phyloP scores from a whole-genome alignment of 2,888 invertebrate species.

The Leptopilina syphax region DNA sequence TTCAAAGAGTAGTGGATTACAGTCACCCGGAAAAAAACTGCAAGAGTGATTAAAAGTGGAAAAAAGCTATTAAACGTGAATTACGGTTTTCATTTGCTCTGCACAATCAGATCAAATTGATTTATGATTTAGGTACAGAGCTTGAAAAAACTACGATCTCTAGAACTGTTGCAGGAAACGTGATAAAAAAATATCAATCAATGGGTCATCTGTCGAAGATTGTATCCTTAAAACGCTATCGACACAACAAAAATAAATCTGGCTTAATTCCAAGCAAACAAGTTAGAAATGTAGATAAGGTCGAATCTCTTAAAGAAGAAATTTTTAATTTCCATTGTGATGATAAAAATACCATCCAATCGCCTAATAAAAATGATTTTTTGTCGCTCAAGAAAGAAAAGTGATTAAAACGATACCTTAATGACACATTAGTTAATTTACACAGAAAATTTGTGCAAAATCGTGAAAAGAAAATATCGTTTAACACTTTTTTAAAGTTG shows the following conservation, averaged over 20 bases:
- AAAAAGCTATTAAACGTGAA: conserved; percentile 18
- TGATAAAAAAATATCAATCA: conserved; percentile 26
- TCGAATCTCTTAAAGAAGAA: conserved; percentile 1
- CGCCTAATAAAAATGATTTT: conserved; percentile 22
- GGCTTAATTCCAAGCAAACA: conserved; percentile 26
- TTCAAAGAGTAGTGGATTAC: background rate
- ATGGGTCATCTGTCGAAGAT: conserved; percentile 1
- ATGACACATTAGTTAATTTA: conserved; percentile 31
- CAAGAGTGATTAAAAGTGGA: background rate
- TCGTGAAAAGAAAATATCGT: conserved; percentile 7
- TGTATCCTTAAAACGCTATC: conserved; percentile 35
- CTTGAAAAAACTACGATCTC: conserved; percentile 30
- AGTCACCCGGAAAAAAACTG: conserved; percentile 1
- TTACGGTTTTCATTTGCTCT: conserved; percentile 28
- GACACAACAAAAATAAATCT: conserved; percentile 6
- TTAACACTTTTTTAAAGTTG: conserved; percentile 16
- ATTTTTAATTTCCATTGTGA: conserved; percentile 24
- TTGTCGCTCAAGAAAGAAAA: conserved; percentile 10
- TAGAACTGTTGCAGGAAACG: conserved; percentile 21
- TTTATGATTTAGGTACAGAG: conserved; percentile 10
- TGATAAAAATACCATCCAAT: conserved; percentile 28
- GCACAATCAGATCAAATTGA: conserved; percentile 6
- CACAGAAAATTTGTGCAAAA: conserved; percentile 16
- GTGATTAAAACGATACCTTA: conserved; percentile 22
- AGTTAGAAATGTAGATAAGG: conserved; percentile 4